These are phyloP conservation scores for Mycetomoellerius zeteki DNA, from an alignment of 1,140 invertebrate species.

Conservation along the genomic window DNA sequence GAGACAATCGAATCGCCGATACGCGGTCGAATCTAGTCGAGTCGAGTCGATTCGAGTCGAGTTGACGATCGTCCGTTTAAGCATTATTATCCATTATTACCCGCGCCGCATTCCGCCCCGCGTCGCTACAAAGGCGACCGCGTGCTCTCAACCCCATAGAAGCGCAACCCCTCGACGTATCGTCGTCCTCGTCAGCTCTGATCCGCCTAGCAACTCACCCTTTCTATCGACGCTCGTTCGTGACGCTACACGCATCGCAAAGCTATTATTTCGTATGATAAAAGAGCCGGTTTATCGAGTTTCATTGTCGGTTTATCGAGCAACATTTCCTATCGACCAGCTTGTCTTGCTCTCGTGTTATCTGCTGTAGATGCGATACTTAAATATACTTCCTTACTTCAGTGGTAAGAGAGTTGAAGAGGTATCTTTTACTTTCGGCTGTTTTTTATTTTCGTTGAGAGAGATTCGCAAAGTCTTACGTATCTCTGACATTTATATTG, in stretches of 20 bases:
- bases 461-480: not conserved
- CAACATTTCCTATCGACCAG: slow-evolving; percentile 48
- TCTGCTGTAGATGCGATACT: not conserved
- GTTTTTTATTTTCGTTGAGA: not conserved
- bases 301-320: slow-evolving; percentile 56
- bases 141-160: slow-evolving; percentile 24
- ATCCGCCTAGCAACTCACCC: not conserved
- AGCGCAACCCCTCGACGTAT: not conserved
- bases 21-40: slow-evolving; percentile 40
- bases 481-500: not conserved
- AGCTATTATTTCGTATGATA: slow-evolving; percentile 59
- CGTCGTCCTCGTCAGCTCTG: slow-evolving; percentile 10
- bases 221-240: slow-evolving; percentile 51
- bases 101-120: not conserved
- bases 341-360: slow-evolving; percentile 27
- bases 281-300: slow-evolving; percentile 58
- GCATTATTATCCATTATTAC: slow-evolving; percentile 81
- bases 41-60: slow-evolving; percentile 72
- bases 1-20: slow-evolving; percentile 78
- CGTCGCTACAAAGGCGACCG: slow-evolving; percentile 35
- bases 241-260: slow-evolving; percentile 61
- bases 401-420: not conserved
- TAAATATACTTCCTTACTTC: not conserved
- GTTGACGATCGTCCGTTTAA: slow-evolving; percentile 78
- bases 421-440: not conserved